These are phyloP conservation scores for Diorhabda sublineata DNA, from an alignment of 1,140 invertebrate genomes.

Conservation along the genomic window DNA sequence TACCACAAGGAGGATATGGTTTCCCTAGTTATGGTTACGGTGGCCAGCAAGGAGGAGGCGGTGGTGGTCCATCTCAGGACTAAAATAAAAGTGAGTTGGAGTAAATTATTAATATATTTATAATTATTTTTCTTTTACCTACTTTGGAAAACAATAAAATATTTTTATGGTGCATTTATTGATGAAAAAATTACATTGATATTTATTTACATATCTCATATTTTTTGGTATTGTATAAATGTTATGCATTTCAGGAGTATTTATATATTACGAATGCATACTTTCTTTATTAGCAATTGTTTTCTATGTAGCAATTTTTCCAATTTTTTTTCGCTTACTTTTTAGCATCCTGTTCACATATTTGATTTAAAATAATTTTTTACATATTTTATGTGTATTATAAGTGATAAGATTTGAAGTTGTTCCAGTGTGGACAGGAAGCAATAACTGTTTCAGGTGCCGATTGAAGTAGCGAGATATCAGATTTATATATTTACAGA, in stretches of 20 bases:
- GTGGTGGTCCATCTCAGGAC: conserved; percentile 10
- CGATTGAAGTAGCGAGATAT: conserved; percentile 30
- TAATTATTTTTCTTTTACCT: conserved; percentile 14
- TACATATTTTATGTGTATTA: background rate
- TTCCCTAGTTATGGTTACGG: conserved; percentile 42
- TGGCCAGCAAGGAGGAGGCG: conserved; percentile 24
- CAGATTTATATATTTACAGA: conserved; percentile 37
- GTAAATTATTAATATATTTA: conserved; percentile 6
- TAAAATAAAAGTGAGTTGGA: conserved; percentile 1
- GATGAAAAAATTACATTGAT: conserved; percentile 5
- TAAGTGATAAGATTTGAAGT: background rate
- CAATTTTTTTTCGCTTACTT: conserved; percentile 17
- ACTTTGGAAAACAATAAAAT: conserved; percentile 29
- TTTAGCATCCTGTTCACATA: background rate
- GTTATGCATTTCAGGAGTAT: conserved; percentile 27
- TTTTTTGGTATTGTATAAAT: conserved; percentile 12
- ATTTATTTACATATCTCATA: conserved; percentile 14
- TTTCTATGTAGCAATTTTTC: conserved; percentile 27
- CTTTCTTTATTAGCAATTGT: conserved; percentile 21
- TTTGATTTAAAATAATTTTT: conserved; percentile 15
- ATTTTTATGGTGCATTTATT: conserved; percentile 14
- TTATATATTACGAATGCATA: conserved; percentile 14
- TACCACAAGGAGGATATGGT: conserved; percentile 40
- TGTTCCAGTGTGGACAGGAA: conserved; percentile 16
- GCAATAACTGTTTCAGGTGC: conserved; percentile 25